Evolutionary conservation across 2,888 invertebrate genomes (phyloP).

Genomic region (Nomada fucata): DNA sequence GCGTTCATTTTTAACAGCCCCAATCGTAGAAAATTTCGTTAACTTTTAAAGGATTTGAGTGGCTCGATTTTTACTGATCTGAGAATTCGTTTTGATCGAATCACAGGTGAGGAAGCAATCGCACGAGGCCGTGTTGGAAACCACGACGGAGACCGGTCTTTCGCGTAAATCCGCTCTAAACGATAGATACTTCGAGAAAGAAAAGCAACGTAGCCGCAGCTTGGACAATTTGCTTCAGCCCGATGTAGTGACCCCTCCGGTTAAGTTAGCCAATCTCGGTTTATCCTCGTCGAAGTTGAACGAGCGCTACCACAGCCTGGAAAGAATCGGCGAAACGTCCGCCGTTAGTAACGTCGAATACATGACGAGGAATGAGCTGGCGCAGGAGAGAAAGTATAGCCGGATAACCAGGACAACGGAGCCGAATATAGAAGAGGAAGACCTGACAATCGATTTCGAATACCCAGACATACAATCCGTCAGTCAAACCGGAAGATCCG

Average conservation of each 20-base stretch:
- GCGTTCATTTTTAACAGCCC: background rate
- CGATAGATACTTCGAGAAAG: conserved; percentile 93
- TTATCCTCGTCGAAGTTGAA: conserved; percentile 94
- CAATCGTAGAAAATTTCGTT: background rate
- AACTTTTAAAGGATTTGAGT: background rate
- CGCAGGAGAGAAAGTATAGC: conserved; percentile 84
- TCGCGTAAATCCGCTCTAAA: conserved; percentile 94
- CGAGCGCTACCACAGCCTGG: conserved; percentile 94
- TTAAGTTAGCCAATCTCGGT: conserved; percentile 89
- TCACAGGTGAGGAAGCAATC: conserved; percentile 88
- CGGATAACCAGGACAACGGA: conserved; percentile 83
- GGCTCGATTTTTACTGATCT: background rate
- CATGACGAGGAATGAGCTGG: conserved; percentile 82
- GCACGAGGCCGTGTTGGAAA: conserved; percentile 87
- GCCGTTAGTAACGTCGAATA: conserved; percentile 82
- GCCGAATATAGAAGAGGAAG: conserved; percentile 83
- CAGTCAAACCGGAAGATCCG: conserved; percentile 84
- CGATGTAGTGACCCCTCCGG: conserved; percentile 86
- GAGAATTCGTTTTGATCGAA: background rate
- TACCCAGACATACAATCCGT: conserved; percentile 87
- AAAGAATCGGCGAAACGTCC: conserved; percentile 84
- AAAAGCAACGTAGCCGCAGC: conserved; percentile 92
- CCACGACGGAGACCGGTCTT: conserved; percentile 84
- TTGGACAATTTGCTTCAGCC: conserved; percentile 92
- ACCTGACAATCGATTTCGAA: conserved; percentile 87